These are phyloP conservation scores for Naja naja DNA, from an alignment of 2,113 vertebrate species.

Conservation along the genomic window DNA sequence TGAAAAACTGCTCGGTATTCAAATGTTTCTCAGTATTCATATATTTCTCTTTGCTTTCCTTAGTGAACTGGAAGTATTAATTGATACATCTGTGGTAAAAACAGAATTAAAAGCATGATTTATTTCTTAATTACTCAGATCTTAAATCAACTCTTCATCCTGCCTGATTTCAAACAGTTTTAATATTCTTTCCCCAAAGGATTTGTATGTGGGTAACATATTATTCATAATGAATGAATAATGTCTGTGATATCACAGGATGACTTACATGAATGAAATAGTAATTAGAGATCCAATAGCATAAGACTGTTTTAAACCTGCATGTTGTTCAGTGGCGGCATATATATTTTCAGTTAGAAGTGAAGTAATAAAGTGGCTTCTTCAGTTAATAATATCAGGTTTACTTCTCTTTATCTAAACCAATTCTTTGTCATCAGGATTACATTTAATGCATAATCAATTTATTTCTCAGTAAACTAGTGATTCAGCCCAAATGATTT, in stretches of 20 bases:
- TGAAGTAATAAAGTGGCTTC: not conserved
- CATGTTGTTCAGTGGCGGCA: not conserved
- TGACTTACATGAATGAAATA: not conserved
- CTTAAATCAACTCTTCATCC: not conserved
- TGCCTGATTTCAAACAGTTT: not conserved
- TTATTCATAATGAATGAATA: not conserved
- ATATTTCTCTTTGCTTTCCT: not conserved
- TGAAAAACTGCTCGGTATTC: not conserved
- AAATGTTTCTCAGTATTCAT: not conserved
- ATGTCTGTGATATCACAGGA: not conserved
- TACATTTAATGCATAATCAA: not conserved
- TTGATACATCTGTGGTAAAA: not conserved
- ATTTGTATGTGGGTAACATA: not conserved
- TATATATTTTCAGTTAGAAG: not conserved
- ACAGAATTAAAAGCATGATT: not conserved
- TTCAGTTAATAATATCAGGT: not conserved
- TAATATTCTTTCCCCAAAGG: not conserved
- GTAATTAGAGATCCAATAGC: not conserved
- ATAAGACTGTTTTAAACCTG: not conserved
- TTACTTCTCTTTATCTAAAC: not conserved
- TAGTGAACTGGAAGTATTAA: not conserved
- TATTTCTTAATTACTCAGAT: not conserved
- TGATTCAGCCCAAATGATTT: not conserved
- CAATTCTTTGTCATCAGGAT: not conserved
- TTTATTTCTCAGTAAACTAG: not conserved